Evolutionary conservation across 2,113 vertebrate genomes (phyloP).

Genomic region (Probosciger aterrimus): DNA sequence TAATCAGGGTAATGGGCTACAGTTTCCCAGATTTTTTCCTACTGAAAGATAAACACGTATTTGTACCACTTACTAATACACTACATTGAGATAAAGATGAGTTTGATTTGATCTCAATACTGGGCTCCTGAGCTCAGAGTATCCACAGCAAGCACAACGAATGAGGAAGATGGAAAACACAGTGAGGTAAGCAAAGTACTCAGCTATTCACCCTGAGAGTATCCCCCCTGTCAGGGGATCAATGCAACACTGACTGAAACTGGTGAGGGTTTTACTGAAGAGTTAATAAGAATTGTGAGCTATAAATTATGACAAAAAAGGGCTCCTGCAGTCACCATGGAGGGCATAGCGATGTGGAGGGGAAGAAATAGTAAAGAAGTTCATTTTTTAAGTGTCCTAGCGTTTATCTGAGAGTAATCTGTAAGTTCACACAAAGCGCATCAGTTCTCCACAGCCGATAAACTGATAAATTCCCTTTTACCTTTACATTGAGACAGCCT

Average conservation of each 20-base stretch:
- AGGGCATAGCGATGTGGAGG: background rate
- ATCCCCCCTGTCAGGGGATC: background rate
- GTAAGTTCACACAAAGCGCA: background rate
- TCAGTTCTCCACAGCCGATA: background rate
- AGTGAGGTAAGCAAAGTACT: background rate
- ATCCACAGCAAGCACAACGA: background rate
- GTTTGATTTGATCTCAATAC: background rate
- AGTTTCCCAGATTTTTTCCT: background rate
- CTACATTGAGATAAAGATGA: background rate
- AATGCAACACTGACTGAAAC: background rate
- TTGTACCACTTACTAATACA: background rate
- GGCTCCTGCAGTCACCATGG: background rate
- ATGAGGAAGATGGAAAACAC: background rate
- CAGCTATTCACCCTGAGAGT: background rate
- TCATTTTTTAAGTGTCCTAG: background rate
- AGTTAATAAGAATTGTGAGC: background rate
- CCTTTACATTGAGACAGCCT: background rate
- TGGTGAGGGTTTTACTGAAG: background rate
- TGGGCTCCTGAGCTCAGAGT: background rate
- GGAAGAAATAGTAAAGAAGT: background rate
- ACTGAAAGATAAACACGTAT: background rate
- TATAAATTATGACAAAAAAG: background rate
- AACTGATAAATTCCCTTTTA: background rate
- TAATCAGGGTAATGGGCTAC: background rate
- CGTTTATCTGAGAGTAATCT: background rate